Percentiles rank a stretch among this genome's conserved stretches.
Evolutionary conservation across 2,888 invertebrate genomes (phyloP).

Genomic region (Leucophenga maculata): DNA sequence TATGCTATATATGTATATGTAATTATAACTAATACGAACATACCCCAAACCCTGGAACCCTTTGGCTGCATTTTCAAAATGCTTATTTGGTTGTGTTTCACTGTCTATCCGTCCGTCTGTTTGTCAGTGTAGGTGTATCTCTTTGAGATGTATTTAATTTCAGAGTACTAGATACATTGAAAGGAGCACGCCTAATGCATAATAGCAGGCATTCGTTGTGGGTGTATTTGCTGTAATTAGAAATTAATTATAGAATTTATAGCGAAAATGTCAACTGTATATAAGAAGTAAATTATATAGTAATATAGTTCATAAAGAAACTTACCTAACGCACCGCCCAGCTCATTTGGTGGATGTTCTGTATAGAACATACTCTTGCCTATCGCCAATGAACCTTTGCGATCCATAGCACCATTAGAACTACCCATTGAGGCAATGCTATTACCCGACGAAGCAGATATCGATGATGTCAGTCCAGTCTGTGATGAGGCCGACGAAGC

Average conservation of each 20-base stretch:
- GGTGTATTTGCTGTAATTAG: constrained; percentile 19
- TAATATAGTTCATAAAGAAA: constrained; percentile 21
- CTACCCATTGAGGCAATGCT: constrained; percentile 53
- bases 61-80: constrained; percentile 62
- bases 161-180: constrained; percentile 27
- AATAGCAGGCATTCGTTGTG: not conserved
- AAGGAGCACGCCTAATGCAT: constrained; percentile 2
- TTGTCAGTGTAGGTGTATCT: constrained; percentile 22
- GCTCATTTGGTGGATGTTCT: constrained; percentile 72
- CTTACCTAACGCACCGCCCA: constrained; percentile 66
- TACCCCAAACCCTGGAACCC: constrained; percentile 38
- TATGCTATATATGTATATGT: not conserved
- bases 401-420: constrained; percentile 53
- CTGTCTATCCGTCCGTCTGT: not conserved
- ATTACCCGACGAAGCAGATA: constrained; percentile 54
- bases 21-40: not conserved
- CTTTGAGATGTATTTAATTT: constrained; percentile 37
- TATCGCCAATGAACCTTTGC: constrained; percentile 71
- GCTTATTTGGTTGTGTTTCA: constrained; percentile 35
- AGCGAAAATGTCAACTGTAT: no score
- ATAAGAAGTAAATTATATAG: no score
- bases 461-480: constrained; percentile 47
- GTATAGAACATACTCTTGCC: constrained; percentile 72
- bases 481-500: constrained; percentile 62
- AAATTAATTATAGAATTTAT: not conserved